Evolutionary conservation across 1,140 invertebrate genomes (phyloP).

Genomic region (Acyrthosiphon pisum): DNA sequence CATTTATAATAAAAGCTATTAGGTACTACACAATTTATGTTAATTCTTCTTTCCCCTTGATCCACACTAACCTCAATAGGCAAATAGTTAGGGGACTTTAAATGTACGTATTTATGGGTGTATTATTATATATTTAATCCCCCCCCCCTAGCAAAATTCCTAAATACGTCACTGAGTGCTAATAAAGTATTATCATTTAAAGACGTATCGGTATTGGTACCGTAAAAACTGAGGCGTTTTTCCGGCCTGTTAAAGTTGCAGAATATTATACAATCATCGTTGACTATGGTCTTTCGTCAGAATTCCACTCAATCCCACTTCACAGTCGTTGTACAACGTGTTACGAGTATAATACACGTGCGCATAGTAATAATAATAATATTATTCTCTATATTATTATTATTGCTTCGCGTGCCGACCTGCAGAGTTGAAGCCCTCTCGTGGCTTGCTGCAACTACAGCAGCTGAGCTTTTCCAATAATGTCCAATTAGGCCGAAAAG

Average conservation of each 20-base stretch:
- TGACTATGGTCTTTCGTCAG: background rate
- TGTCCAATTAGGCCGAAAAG: slow-evolving; percentile 50
- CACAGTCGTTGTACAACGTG: background rate
- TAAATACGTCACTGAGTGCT: no score
- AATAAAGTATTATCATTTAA: background rate
- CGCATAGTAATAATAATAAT: background rate
- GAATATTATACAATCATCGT: background rate
- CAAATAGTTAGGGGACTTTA: no score
- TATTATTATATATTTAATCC: no score
- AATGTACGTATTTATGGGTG: no score
- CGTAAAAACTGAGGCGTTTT: background rate
- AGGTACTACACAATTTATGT: no score
- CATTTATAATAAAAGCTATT: no score
- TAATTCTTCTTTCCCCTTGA: no score
- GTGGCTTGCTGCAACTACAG: background rate
- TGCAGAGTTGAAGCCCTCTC: slow-evolving; percentile 41
- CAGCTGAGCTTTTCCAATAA: slow-evolving; percentile 51
- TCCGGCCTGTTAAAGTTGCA: background rate
- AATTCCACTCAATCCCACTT: background rate
- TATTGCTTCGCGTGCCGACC: background rate
- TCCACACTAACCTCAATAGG: no score
- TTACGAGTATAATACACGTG: background rate
- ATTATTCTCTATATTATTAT: background rate
- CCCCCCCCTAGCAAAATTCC: no score
- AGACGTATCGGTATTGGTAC: background rate